These are phyloP conservation scores for Eubasilissa regina DNA, from an alignment of 1,140 invertebrate genomes.

Conservation along the genomic window DNA sequence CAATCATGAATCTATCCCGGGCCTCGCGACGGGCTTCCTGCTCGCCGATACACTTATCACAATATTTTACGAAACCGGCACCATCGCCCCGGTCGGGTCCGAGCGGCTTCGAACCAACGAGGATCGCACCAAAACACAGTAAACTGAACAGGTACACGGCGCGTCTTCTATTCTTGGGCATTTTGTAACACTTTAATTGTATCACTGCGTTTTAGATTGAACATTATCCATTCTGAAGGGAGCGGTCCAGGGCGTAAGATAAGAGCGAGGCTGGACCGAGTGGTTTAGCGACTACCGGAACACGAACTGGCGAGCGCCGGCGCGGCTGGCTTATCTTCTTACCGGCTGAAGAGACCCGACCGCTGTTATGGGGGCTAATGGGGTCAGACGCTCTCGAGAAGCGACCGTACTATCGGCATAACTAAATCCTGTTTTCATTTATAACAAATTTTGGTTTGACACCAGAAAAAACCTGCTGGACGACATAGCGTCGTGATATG, in stretches of 20 bases:
- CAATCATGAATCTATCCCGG: slow-evolving; percentile 54
- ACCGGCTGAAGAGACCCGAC: slow-evolving; percentile 40
- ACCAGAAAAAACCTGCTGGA: slow-evolving; percentile 53
- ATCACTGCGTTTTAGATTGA: slow-evolving; percentile 4
- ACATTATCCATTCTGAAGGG: background rate
- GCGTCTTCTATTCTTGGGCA: slow-evolving; percentile 3
- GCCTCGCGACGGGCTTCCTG: slow-evolving; percentile 41
- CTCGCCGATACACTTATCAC: slow-evolving; percentile 56
- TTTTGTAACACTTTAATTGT: slow-evolving; percentile 27
- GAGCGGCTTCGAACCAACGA: background rate
- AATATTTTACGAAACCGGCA: slow-evolving; percentile 52
- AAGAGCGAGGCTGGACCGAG: slow-evolving; percentile 24
- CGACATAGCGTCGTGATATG: slow-evolving; percentile 47
- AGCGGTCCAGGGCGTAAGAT: slow-evolving; percentile 24
- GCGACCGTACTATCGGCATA: slow-evolving; percentile 36
- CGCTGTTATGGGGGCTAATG: slow-evolving; percentile 38
- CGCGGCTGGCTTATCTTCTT: slow-evolving; percentile 41
- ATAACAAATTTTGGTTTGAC: slow-evolving; percentile 41
- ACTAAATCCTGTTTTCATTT: slow-evolving; percentile 57
- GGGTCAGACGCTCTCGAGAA: slow-evolving; percentile 50
- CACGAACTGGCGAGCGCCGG: slow-evolving; percentile 47
- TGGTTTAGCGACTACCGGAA: slow-evolving; percentile 43
- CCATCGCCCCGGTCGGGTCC: slow-evolving; percentile 38
- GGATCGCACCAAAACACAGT: slow-evolving; percentile 6
- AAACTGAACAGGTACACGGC: slow-evolving; percentile 32